Evolutionary conservation across 2,113 vertebrate genomes (phyloP).

Genomic region (Bufo gargarizans): DNA sequence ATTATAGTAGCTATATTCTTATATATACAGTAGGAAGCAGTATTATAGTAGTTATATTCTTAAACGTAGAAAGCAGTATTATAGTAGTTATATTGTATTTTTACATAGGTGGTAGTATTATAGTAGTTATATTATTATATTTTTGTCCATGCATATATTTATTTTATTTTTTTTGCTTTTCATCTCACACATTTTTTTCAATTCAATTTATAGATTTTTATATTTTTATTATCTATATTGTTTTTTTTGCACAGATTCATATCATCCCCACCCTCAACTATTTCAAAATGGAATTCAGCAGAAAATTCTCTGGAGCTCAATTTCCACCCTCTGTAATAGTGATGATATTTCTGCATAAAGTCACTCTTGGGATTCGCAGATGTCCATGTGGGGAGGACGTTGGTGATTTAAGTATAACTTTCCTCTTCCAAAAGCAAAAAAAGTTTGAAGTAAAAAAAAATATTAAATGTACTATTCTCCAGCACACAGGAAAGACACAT

Average conservation of each 20-base stretch:
- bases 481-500: slow-evolving; percentile 33
- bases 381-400: slow-evolving; percentile 40
- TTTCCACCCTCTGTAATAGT: slow-evolving; percentile 44
- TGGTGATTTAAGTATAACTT: slow-evolving; percentile 52
- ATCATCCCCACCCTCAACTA: not conserved
- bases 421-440: slow-evolving; percentile 33
- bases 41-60: slow-evolving; percentile 1
- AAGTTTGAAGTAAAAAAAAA: slow-evolving; percentile 3
- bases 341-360: slow-evolving; percentile 56
- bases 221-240: no score
- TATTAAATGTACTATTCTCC: slow-evolving; percentile 44
- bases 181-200: not conserved
- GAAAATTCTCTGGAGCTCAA: slow-evolving; percentile 44
- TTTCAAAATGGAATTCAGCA: slow-evolving; percentile 43
- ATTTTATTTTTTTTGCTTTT: not conserved
- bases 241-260: slow-evolving; percentile 1
- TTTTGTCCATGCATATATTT: not conserved
- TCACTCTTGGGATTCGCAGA: slow-evolving; percentile 41
- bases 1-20: slow-evolving; percentile 4
- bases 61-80: not conserved
- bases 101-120: not conserved
- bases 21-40: not conserved
- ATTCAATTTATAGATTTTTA: not conserved
- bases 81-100: not conserved
- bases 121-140: not conserved